Evolutionary conservation across 2,888 invertebrate species (phyloP), one percentile per base, ranked within the genome.

Genomic region (Mimas tiliae): DNA sequence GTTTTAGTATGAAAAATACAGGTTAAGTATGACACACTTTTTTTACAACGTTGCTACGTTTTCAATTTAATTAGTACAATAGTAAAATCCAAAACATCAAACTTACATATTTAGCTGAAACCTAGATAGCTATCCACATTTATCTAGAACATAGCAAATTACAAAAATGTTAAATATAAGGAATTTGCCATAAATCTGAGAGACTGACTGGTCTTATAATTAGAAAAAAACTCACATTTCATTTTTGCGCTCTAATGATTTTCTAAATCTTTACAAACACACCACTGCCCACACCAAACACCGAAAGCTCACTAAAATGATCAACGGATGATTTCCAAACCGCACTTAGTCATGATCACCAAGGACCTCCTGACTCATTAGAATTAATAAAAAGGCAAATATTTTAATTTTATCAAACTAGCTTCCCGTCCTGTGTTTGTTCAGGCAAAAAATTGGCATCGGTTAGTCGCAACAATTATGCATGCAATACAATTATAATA

Each of bases 301-400:
- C 63, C 63, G 11, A 66, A 69, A 69, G 34, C 62, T 53, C 16
- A 72, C 72, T 72, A 70, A 68, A 62, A 64, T 64, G 21, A 42
- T 33, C 19, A 52, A 42, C 55, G 48, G 47, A 65, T 63, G 34
- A 66, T 45, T 53, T 63, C 63, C 52, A 53, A 62, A 63, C n/a
- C 42, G 48, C 16, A 58, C 58, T 73, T 71, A 73, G 71, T 73
- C 73, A 73, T 66, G 52, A 48, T 65, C 64, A 67, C 51, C 45
- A 21, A 33, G 21, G 66, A 52, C 66, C 4, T 33, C 42, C 52
- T 66, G 66, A 66, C 33, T 66, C 66, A 66, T 53, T 50, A 64
- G 38, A 14, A 64, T 64, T 48, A 63, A 33, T 19, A 64, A 33
- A 64, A 19, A 42, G 33, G 52, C 58, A 58, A 58, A 58, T 58